Conservation (phyloP, 1,140 invertebrate genomes). For the Tyrophagus putrescentiae region DNA sequence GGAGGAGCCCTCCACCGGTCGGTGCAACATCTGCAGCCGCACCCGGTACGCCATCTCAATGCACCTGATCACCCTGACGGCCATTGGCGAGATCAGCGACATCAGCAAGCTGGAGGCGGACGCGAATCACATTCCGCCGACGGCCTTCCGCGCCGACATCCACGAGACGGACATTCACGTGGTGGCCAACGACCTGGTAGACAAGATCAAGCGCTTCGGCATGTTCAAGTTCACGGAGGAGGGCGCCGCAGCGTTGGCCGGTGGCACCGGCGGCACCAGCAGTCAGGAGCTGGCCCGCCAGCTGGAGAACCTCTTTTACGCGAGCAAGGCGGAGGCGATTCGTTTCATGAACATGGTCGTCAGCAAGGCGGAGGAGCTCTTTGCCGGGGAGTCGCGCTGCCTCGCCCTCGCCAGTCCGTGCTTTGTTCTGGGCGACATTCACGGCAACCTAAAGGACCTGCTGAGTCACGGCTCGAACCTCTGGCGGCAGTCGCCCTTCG, state of each 20-base stretch:
- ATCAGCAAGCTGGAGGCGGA: background rate
- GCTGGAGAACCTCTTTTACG: background rate
- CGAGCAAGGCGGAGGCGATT: slow-evolving; percentile 1
- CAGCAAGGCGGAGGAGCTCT: slow-evolving; percentile 2
- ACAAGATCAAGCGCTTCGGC: background rate
- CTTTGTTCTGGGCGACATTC: slow-evolving; percentile 35
- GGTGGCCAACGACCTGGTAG: background rate
- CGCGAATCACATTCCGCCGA: background rate
- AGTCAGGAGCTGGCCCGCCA: no score
- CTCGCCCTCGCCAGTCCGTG: slow-evolving; percentile 32
- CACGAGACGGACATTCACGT: background rate
- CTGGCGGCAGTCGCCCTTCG: slow-evolving; percentile 43
- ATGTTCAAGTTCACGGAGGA: background rate
- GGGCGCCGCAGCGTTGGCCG: no score
- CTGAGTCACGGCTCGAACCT: slow-evolving; percentile 45
- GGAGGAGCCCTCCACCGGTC: background rate
- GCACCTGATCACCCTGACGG: background rate
- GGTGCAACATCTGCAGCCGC: background rate
- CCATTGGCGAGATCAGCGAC: background rate
- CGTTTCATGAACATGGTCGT: slow-evolving; percentile 13
- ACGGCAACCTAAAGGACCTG: slow-evolving; percentile 45
- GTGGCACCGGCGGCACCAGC: no score
- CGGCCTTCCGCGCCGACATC: background rate
- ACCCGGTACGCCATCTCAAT: background rate
- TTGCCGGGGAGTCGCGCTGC: background rate